Evolutionary conservation across 2,113 vertebrate species (phyloP), one percentile per base, ranked within the genome.

Genomic region (Procavia capensis): DNA sequence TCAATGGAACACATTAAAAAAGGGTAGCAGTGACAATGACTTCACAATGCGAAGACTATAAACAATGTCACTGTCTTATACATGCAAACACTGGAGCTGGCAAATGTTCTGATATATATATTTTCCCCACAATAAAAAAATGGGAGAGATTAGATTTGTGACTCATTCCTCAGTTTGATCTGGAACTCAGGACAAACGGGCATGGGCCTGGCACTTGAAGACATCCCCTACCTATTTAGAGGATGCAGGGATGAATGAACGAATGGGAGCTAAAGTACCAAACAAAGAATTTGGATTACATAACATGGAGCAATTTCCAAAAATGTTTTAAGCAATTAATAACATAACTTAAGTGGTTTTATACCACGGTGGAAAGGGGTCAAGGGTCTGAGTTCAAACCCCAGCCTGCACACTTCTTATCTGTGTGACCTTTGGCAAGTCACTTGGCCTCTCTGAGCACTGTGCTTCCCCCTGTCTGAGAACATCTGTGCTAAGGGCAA

Each of bases 251-350:
- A 27, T 6, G 27, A 80, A 72, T 1, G 13, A 25, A 39, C 9
- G 8, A 41, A 72, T 39, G 66, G 3, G 3, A 41, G 6, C 31
- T n/a, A 27, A 85, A 39, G 29, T 24, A 36, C 45, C 74, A 50
- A 59, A 9, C 0, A 0, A 87, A 39, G 24, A 76, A 27, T 3
- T 2, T 1, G 24, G 54, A 27, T 57, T 20, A 27, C 34, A 25
- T 6, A n/a, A 54, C 1, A 1, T 2, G 41, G 19, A 84, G n/a
- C 45, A 5, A 11, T 24, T 79, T 45, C 74, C 57, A 75, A 43
- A 68, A 59, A 6, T 27, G 6, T 36, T 41, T 31, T 57, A 86
- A 41, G 80, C 31, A 54, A 4, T 16, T 74, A 25, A 68, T 34
- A 43, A 64, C 20, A 39, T 1, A 68, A 22, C 25, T 39, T 5